Conservation (phyloP, 2,888 invertebrate species). For the Malthinus flaveolus region DNA sequence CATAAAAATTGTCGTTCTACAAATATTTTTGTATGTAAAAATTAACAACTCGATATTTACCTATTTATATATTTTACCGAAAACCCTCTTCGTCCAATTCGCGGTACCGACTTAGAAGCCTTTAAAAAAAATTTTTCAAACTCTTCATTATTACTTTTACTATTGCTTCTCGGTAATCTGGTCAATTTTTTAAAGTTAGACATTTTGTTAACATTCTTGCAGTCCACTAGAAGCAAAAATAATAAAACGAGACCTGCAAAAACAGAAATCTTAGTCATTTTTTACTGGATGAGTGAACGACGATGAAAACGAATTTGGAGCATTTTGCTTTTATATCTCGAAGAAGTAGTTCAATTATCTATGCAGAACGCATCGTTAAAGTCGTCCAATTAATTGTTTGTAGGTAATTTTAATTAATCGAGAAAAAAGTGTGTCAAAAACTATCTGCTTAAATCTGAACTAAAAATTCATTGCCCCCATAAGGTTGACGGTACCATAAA, state of each 20-base stretch:
- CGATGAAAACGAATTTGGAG: not conserved
- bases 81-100: conserved; percentile 53
- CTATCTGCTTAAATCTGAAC: conserved; percentile 7
- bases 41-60: not conserved
- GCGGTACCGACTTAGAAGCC: conserved; percentile 56
- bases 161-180: conserved; percentile 28
- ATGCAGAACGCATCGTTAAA: conserved; percentile 10
- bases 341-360: conserved; percentile 8
- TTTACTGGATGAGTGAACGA: too few relatives aligned
- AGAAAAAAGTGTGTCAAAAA: not conserved
- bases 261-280: too few relatives aligned
- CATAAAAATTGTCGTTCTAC: conserved; percentile 2
- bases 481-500: too few relatives aligned
- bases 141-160: conserved; percentile 46
- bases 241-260: too few relatives aligned
- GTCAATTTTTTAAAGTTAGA: not conserved
- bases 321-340: conserved; percentile 9
- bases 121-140: conserved; percentile 57
- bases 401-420: not conserved
- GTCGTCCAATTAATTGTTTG: conserved; percentile 2
- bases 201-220: not conserved
- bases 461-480: too few relatives aligned
- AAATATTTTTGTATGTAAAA: not conserved
- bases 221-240: not conserved
- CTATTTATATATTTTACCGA: conserved; percentile 12